Evolutionary conservation across 1,140 invertebrate species (phyloP).

Genomic region (Drosophila lacertosa): DNA sequence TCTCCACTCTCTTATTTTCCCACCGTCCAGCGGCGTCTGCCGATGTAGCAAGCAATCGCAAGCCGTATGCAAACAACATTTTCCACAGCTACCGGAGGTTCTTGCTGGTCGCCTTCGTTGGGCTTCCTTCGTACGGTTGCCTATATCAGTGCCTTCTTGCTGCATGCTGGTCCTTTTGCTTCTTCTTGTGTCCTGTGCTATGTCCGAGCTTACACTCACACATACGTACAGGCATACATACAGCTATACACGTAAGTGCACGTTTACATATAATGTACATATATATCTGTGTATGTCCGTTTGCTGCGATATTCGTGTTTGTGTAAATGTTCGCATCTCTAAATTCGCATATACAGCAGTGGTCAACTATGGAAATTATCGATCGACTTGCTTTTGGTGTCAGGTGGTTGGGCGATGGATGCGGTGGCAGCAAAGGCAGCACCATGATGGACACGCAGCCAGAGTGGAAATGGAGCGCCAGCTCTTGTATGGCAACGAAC

Average conservation of each 20-base stretch:
- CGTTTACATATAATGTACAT: conserved; percentile 18
- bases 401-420: conserved; percentile 80
- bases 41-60: conserved; percentile 81
- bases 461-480: conserved; percentile 48
- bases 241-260: conserved; percentile 6
- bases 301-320: conserved; percentile 65
- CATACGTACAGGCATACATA: conserved; percentile 26
- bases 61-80: conserved; percentile 84
- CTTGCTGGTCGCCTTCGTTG: conserved; percentile 73
- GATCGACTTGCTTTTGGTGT: conserved; percentile 83
- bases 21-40: conserved; percentile 45
- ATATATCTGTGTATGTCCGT: conserved; percentile 28
- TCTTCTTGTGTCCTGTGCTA: conserved; percentile 58
- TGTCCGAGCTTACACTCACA: conserved; percentile 59
- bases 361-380: conserved; percentile 84
- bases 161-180: conserved; percentile 42
- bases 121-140: conserved; percentile 69
- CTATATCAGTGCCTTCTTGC: conserved; percentile 43
- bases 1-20: conserved; percentile 10
- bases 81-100: conserved; percentile 72
- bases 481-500: conserved; percentile 52
- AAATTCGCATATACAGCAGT: conserved; percentile 84
- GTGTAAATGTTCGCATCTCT: conserved; percentile 82
- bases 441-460: conserved; percentile 76
- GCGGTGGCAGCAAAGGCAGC: conserved; percentile 57